Evolutionary conservation across 2,797 vertebrate species (phyloP).

Genomic region (Notolepis coatsorum): DNA sequence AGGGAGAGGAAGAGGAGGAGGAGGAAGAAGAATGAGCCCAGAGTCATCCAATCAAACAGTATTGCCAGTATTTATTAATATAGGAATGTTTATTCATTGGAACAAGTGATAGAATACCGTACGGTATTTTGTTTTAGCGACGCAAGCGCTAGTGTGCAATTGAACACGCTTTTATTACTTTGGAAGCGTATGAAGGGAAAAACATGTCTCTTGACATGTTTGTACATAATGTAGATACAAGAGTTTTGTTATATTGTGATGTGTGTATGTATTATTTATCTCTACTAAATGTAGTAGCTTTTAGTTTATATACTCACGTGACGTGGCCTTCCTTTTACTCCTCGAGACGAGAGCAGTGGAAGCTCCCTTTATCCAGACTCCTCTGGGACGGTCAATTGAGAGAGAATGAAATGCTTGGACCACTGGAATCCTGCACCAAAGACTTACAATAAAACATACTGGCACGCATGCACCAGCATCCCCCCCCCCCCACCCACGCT

Average conservation of each 20-base stretch:
- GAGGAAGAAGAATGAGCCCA: not conserved
- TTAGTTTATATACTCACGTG: not conserved
- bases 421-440: no score
- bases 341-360: no score
- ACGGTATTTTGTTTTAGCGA: no score
- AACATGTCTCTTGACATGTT: not conserved
- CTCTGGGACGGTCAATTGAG: no score
- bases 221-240: constrained; percentile 7
- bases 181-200: not conserved
- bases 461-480: no score
- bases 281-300: not conserved
- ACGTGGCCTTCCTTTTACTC: no score
- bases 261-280: not conserved
- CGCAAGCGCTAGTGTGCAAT: no score
- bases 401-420: no score
- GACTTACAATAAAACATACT: no score
- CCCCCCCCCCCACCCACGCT: no score
- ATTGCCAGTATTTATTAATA: not conserved
- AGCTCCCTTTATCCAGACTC: no score
- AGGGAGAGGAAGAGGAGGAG: not conserved
- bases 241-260: not conserved
- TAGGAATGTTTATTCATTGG: not conserved
- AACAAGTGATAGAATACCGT: not conserved
- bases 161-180: not conserved
- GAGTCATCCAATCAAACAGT: no score